Conservation (phyloP, 2,797 vertebrate species). For the Rhinoraja longicauda region DNA sequence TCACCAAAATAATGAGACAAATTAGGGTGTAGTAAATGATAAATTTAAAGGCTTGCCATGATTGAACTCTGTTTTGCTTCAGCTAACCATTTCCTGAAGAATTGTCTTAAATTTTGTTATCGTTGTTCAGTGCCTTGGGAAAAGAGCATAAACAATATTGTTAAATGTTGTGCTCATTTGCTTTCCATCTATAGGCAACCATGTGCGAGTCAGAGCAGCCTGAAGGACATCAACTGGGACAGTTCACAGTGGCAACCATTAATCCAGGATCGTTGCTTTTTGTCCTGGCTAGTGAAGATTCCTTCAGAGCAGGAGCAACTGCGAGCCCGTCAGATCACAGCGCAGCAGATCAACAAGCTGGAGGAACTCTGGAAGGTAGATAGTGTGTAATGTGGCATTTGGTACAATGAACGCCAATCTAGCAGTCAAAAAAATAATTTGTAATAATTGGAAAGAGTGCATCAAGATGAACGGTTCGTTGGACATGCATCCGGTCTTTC, state of each 20-base stretch:
- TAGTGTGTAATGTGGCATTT: background rate
- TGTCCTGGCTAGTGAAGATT: constrained; percentile 97
- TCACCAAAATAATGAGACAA: background rate
- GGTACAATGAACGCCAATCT: background rate
- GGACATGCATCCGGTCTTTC: too few species aligned
- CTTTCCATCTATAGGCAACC: constrained; percentile 71
- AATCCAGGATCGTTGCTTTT: constrained; percentile 95
- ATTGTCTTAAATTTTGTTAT: background rate
- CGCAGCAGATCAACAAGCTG: constrained; percentile 97
- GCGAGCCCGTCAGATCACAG: constrained; percentile 88
- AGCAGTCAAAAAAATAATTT: background rate
- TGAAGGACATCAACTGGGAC: constrained; percentile 99
- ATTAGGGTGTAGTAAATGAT: background rate
- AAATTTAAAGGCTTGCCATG: background rate
- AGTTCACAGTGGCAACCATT: constrained; percentile 98
- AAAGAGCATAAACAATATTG: background rate
- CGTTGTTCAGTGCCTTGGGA: background rate
- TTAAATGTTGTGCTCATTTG: background rate
- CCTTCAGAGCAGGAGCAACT: constrained; percentile 96
- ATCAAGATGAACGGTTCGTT: background rate
- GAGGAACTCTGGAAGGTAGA: constrained; percentile 96
- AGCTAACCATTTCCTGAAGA: background rate
- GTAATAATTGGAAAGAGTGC: background rate
- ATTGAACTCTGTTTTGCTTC: background rate
- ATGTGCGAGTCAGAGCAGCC: constrained; percentile 95